A percentile compares a stretch with the other conserved stretches of the same genome.
Conservation (phyloP, 2,888 invertebrate species). For the Orchesella flavescens region DNA sequence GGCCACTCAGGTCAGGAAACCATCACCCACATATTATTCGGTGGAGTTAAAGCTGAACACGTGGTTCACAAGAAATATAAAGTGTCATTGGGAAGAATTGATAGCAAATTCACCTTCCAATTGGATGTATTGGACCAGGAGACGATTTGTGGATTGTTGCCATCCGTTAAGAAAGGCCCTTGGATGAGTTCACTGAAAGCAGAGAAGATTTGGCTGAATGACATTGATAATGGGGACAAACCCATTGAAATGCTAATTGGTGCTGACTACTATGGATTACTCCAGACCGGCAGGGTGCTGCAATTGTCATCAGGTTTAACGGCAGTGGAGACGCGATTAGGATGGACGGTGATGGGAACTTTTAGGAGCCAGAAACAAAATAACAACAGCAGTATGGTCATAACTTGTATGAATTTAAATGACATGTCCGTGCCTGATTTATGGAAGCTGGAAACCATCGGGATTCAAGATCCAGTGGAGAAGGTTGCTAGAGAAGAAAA, state of each 20-base stretch:
- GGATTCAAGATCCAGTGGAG: no score
- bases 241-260: conserved; percentile 27
- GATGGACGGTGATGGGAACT: conserved; percentile 20
- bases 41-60: not conserved
- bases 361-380: no score
- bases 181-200: not conserved
- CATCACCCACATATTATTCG: not conserved
- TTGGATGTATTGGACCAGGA: not conserved
- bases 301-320: not conserved
- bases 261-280: conserved; percentile 13
- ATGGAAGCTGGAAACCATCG: no score
- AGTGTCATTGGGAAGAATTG: not conserved
- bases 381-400: no score
- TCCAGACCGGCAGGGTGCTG: conserved; percentile 11
- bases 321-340: not conserved
- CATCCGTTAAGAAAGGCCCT: not conserved
- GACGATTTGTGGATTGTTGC: not conserved
- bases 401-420: no score
- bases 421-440: no score
- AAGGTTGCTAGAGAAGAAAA: no score
- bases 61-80: not conserved
- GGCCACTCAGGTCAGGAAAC: not conserved
- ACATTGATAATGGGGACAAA: no score
- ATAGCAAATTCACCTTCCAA: not conserved
- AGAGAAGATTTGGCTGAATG: no score